These are phyloP conservation scores for Apodemia zela DNA, from an alignment of 2,888 invertebrate species.

Conservation along the genomic window DNA sequence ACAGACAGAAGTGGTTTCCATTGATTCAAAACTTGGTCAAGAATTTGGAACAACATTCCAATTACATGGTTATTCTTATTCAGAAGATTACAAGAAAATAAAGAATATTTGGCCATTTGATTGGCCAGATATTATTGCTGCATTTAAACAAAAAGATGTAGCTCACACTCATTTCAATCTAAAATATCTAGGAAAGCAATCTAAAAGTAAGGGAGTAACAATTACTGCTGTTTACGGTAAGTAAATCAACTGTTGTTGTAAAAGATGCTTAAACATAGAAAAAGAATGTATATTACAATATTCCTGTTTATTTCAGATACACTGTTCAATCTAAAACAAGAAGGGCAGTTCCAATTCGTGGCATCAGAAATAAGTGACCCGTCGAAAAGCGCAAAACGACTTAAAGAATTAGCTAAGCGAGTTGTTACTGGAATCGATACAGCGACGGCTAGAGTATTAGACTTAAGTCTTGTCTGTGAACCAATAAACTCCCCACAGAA, in stretches of 20 bases:
- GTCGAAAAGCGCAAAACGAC: conserved; percentile 71
- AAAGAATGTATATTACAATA: neutral
- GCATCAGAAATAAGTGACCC: conserved; percentile 43
- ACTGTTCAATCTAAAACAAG: conserved; percentile 53
- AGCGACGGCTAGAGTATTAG: conserved; percentile 69
- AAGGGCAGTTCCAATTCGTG: conserved; percentile 43
- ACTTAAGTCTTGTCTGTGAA: conserved; percentile 77
- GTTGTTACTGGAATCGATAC: conserved; percentile 77
- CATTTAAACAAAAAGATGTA: conserved; percentile 56
- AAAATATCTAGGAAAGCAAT: conserved; percentile 65
- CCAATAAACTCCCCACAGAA: conserved; percentile 44
- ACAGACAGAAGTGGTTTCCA: conserved; percentile 45
- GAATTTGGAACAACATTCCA: conserved; percentile 76
- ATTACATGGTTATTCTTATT: conserved; percentile 75
- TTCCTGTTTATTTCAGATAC: conserved; percentile 46
- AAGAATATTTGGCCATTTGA: conserved; percentile 46
- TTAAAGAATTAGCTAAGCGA: conserved; percentile 73
- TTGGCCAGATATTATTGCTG: conserved; percentile 43
- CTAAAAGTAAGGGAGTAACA: conserved; percentile 63
- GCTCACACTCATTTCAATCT: conserved; percentile 74
- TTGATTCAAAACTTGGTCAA: conserved; percentile 67
- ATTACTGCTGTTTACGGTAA: conserved; percentile 62
- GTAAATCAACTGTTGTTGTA: too few species aligned
- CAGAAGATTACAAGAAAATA: conserved; percentile 59
- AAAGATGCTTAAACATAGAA: too few species aligned